Evolutionary conservation across 1,140 invertebrate species (phyloP), one percentile per base, ranked within the genome.

Genomic region (Apis florea): DNA sequence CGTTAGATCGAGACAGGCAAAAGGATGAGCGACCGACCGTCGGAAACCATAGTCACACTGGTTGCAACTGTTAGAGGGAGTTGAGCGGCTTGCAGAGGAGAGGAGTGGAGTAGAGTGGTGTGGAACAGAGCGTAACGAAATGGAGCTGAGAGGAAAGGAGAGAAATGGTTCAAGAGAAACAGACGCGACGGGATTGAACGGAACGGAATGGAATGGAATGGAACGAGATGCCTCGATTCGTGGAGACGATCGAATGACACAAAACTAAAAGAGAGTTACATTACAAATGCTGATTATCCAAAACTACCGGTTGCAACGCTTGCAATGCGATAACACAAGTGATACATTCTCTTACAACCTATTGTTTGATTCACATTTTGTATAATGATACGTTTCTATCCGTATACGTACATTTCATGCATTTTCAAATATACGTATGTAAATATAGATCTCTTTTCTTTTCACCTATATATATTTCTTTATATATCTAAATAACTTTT

Each of bases 261-360:
- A 56, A 80, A 66, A 74, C 68, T 58, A 58, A 71, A 79, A 79
- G 61, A 80, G 78, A 80, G 31, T 74, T 74, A 74, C 78, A 40
- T 40, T 40, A 74, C 70, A 80, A 80, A 80, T 74, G 78, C 70
- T 74, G 78, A 80, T 80, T 80, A 80, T 74, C 79, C 61, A 53
- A 74, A 80, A 75, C 53, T 74, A 80, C 71, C 59, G 78, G 73
- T 73, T 64, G 69, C 70, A 66, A 79, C 69, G 78, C 56, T 79
- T 71, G 67, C 59, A 53, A 51, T 54, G 15, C 24, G 79, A 80
- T 80, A 80, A 21, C 53, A 19, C 53, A 74, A 71, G 71, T 56
- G 74, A 71, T 53, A 26, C 51, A 13, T 40, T 40, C 31, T 40
- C 31, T 40, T 40, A 40, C 31, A 40, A 40, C 4, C 31, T 40